Base-by-base conservation (phyloP, 2,888 invertebrate genomes). In the Andrena chrysosceles region DNA sequence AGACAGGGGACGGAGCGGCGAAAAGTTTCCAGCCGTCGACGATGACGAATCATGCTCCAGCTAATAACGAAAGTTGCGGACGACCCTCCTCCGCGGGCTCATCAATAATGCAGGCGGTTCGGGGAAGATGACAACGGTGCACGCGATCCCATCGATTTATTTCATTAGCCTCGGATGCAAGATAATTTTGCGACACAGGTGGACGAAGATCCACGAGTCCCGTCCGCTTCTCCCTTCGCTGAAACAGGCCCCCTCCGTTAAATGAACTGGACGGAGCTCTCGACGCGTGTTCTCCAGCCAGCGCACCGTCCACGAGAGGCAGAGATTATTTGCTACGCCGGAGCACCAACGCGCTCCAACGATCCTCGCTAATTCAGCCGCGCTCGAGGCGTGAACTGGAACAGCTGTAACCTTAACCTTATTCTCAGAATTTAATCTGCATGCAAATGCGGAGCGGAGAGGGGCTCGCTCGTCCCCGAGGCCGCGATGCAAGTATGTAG, bases 21-120 rank as follows among this genome's bases (percentile, higher is more conserved):
- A 48, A 84, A 87, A 87, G 77, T 87, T 87, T 85, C 16, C 79
- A 83, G 77, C 69, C 74, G 71, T 56, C 76, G 70, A 35, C 73
- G 67, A 60, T 48, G 75, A 79, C 83, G 75, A 81, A 87, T 80
- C 63, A 60, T 84, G 23, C 73, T 54, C 73, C 29, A 69, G 67
- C 72, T 81, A 85, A 85, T 84, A 79, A 80, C 71, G 79, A 81
- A 86, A 85, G 75, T 85, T 86, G 42, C 33, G 70, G 16, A 10
- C 42, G 70, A 74, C 63, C 76, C 70, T 62, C 48, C 20, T 23
- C 23, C 23, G 52, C 56, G 5, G 20, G 20, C 54, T 60, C 23
- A 20, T 81, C 68, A 77, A 83, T 81, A 77, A 83, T 81, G 31
- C 68, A 77, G 52, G 52, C 60, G 66, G 20, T 71, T 54, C 60